Evolutionary conservation across 1,140 invertebrate genomes (phyloP).

Genomic region (silkworm (Bombyx mori)): ASM3026992v2 NC_085125.1:10595501-10596000

Average conservation of each 20-base stretch:
- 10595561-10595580: no score
- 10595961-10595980: background rate
- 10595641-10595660: conserved; percentile 38
- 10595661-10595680: conserved; percentile 35
- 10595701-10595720: conserved; percentile 15
- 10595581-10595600: no score
- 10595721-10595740: conserved; percentile 40
- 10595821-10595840: conserved; percentile 13
- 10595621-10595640: conserved; percentile 34
- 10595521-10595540: background rate
- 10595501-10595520: no score
- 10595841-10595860: conserved; percentile 25
- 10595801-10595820: conserved; percentile 22
- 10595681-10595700: conserved; percentile 17
- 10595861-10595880: conserved; percentile 8
- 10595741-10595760: conserved; percentile 52
- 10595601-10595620: no score
- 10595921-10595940: conserved; percentile 6
- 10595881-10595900: background rate
- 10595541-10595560: conserved; percentile 13
- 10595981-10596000: conserved; percentile 6
- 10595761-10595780: conserved; percentile 44
- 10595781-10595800: conserved; percentile 32
- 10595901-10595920: background rate
- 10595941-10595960: conserved; percentile 33